Evolutionary conservation across 2,888 invertebrate species (phyloP).

Genomic region (Oxystoma pomonae): DNA sequence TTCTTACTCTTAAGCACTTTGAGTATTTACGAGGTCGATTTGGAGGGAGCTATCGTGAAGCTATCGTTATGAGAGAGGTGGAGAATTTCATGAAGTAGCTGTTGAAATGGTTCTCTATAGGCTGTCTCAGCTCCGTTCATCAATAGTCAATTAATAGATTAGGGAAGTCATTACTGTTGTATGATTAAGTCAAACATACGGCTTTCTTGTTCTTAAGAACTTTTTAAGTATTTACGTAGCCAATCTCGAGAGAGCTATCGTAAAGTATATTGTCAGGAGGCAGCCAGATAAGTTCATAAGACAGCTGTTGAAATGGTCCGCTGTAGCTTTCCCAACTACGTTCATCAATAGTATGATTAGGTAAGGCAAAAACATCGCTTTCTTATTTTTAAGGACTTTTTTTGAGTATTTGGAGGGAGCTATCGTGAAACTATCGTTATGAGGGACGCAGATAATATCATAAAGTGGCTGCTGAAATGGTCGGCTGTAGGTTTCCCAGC

Average conservation of each 20-base stretch:
- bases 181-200: too few species aligned
- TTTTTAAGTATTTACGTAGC: conserved; percentile 99
- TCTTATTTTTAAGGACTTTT: too few species aligned
- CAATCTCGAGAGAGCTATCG: conserved; percentile 87
- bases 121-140: conserved; percentile 96
- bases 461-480: conserved; percentile 72
- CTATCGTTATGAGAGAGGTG: conserved; percentile 88
- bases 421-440: too few species aligned
- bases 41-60: conserved; percentile 92
- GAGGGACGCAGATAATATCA: conserved; percentile 76
- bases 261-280: conserved; percentile 89
- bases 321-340: conserved; percentile 94
- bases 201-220: conserved; percentile 85
- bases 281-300: conserved; percentile 74
- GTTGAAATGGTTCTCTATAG: conserved; percentile 90
- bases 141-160: too few species aligned
- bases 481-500: too few species aligned
- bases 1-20: conserved; percentile 91
- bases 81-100: conserved; percentile 72
- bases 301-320: conserved; percentile 87
- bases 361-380: too few species aligned
- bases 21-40: conserved; percentile 94
- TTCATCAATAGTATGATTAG: conserved; percentile 97
- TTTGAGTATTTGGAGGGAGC: too few species aligned
- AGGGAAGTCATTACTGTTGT: too few species aligned